Percentiles rank a stretch among this genome's conserved stretches.
phyloP scores from a whole-genome alignment of 2,888 invertebrate species.

The Oegoconia quadripuncta region DNA sequence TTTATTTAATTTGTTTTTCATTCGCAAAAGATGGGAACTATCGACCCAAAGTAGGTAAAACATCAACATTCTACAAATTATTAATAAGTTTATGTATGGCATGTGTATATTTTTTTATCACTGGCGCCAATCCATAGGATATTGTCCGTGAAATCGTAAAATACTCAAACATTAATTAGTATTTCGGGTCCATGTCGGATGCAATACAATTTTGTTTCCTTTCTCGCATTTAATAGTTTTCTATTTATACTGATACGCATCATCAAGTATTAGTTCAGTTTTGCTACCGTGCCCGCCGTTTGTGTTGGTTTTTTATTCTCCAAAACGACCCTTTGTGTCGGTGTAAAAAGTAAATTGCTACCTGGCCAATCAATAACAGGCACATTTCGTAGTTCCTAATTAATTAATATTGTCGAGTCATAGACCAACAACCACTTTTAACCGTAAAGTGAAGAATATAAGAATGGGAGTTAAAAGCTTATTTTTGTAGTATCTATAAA shows the following conservation, averaged over 20 bases:
- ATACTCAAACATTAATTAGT: constrained; percentile 29
- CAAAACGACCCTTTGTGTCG: constrained; percentile 37
- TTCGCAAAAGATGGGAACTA: too few species aligned
- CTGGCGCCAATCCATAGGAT: constrained; percentile 52
- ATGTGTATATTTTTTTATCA: constrained; percentile 35
- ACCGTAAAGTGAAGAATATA: constrained; percentile 42
- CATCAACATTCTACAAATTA: constrained; percentile 9
- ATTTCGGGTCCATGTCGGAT: constrained; percentile 37
- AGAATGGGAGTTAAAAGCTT: constrained; percentile 43
- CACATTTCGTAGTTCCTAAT: constrained; percentile 58
- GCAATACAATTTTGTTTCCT: constrained; percentile 36
- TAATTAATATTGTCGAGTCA: constrained; percentile 71
- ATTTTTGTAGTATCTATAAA: too few species aligned
- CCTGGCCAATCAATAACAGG: constrained; percentile 41
- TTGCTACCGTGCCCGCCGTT: constrained; percentile 67
- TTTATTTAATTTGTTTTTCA: too few species aligned
- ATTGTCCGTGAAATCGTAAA: constrained; percentile 20
- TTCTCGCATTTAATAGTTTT: constrained; percentile 58
- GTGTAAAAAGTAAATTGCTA: constrained; percentile 47
- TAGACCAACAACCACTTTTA: constrained; percentile 62
- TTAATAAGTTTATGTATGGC: constrained; percentile 12
- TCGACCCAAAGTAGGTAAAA: constrained; percentile 6
- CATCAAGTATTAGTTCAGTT: constrained; percentile 54
- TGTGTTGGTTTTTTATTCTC: constrained; percentile 39
- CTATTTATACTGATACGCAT: constrained; percentile 64